phyloP scores from a whole-genome alignment of 2,113 vertebrate species.

The Porphyrio hochstetteri region DNA sequence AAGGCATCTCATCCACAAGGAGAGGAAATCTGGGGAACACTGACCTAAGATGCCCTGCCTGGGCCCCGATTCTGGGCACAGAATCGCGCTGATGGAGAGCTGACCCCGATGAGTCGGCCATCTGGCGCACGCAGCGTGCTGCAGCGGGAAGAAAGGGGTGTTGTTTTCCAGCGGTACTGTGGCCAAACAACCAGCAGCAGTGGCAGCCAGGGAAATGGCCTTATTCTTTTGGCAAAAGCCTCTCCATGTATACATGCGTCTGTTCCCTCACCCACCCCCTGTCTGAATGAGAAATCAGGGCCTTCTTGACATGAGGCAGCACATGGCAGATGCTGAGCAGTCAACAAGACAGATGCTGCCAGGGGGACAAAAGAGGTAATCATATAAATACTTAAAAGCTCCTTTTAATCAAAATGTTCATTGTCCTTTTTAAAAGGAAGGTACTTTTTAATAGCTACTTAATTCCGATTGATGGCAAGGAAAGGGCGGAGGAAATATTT shows the following conservation, averaged over 20 bases:
- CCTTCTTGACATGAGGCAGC: conserved; percentile 22
- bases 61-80: fast-evolving
- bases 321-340: conserved; percentile 10
- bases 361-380: conserved; percentile 54
- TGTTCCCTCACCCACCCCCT: not conserved
- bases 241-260: not conserved
- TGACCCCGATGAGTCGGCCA: not conserved
- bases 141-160: not conserved
- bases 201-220: not conserved
- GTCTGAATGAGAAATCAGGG: conserved; percentile 54
- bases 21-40: not conserved
- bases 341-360: conserved; percentile 42
- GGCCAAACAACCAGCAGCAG: not conserved
- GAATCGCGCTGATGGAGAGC: not conserved
- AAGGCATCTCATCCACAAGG: not conserved
- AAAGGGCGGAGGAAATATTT: conserved; percentile 5
- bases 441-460: conserved; percentile 47
- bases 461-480: not conserved
- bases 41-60: not conserved
- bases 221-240: conserved; percentile 10
- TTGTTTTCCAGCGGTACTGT: not conserved
- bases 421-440: conserved; percentile 42
- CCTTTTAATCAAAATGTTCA: conserved; percentile 56
- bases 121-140: not conserved
- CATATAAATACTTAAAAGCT: conserved; percentile 55